Conservation (phyloP, 2,888 invertebrate genomes). For the Aromia moschata region DNA sequence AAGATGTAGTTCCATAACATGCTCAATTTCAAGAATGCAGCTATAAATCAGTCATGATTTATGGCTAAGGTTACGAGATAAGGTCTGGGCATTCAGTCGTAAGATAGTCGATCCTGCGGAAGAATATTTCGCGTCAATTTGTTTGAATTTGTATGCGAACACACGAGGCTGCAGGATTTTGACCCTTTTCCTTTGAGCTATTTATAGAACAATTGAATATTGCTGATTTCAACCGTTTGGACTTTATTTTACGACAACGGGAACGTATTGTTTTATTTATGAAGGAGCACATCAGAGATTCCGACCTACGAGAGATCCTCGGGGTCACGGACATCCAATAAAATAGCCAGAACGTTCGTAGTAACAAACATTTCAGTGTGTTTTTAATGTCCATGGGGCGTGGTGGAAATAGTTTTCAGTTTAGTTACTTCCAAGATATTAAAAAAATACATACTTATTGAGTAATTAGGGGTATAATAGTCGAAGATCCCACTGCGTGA, state of each 20-base stretch:
- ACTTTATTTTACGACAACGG: slow-evolving; percentile 9
- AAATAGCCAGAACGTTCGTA: neutral
- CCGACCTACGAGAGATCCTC: neutral
- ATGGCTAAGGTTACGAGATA: too few species aligned
- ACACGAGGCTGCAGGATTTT: slow-evolving; percentile 7
- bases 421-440: too few species aligned
- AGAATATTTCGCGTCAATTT: neutral
- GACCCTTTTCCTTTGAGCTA: slow-evolving; percentile 6
- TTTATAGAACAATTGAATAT: slow-evolving; percentile 20
- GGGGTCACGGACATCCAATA: neutral
- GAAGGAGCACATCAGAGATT: neutral
- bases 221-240: slow-evolving; percentile 5
- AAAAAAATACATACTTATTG: too few species aligned
- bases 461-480: too few species aligned
- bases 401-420: too few species aligned
- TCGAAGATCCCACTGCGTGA: too few species aligned
- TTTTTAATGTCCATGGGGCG: too few species aligned
- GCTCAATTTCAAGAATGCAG: slow-evolving; percentile 6
- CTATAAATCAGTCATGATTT: slow-evolving; percentile 7
- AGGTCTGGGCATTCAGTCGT: too few species aligned
- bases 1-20: neutral
- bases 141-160: slow-evolving; percentile 10
- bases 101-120: neutral
- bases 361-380: too few species aligned
- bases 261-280: slow-evolving; percentile 17